These are phyloP conservation scores for Paracanthobrama guichenoti DNA, from an alignment of 2,113 vertebrate genomes.

Conservation along the genomic window DNA sequence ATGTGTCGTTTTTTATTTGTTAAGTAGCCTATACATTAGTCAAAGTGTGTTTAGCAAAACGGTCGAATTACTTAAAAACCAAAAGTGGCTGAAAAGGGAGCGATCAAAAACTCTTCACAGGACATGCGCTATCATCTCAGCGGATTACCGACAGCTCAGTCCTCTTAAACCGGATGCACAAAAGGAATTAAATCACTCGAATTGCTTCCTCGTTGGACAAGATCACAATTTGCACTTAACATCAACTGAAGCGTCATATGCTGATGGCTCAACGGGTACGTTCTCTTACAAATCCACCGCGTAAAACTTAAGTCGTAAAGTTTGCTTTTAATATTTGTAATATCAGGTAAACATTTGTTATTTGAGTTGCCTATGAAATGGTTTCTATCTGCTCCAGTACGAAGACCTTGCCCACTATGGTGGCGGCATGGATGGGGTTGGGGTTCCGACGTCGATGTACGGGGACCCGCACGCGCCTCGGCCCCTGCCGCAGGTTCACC, in stretches of 20 bases:
- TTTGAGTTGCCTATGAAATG: neutral
- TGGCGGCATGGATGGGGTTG: constrained; percentile 90
- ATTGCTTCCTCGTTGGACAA: constrained; percentile 33
- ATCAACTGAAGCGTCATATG: constrained; percentile 82
- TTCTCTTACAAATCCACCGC: constrained; percentile 63
- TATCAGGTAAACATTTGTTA: neutral
- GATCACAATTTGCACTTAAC: constrained; percentile 76
- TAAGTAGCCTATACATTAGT: neutral
- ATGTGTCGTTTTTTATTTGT: neutral
- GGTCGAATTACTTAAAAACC: constrained; percentile 72
- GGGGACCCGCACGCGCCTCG: constrained; percentile 92
- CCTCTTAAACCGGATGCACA: constrained; percentile 33
- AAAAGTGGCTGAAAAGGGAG: neutral
- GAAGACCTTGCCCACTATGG: constrained; percentile 95
- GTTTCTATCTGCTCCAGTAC: constrained; percentile 76
- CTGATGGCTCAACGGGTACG: constrained; percentile 98
- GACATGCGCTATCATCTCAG: constrained; percentile 14
- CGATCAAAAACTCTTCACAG: constrained; percentile 11
- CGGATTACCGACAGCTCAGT: constrained; percentile 34
- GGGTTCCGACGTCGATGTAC: constrained; percentile 91
- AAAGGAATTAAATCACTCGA: constrained; percentile 21
- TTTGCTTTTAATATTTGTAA: neutral
- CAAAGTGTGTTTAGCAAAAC: neutral
- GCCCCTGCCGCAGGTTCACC: constrained; percentile 90
- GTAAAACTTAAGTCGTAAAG: neutral